Evolutionary conservation across 1,140 invertebrate genomes (phyloP), one percentile per base, ranked within the genome.

Genomic region (Bombyx mori): DNA sequence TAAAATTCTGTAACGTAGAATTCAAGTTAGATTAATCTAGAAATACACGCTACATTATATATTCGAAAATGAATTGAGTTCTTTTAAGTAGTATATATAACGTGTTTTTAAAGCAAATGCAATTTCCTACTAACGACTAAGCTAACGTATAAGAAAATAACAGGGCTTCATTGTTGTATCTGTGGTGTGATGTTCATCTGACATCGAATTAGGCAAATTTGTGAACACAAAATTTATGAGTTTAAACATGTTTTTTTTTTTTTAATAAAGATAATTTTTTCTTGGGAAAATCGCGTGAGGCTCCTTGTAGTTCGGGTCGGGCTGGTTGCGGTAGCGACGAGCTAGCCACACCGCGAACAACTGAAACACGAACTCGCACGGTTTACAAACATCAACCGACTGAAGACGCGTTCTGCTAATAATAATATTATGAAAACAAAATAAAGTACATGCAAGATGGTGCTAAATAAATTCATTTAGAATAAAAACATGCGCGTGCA

Each of bases 321-420:
- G 90, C 85, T 92, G 92, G 85, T 94, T 94, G 75, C 93, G 90
- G 77, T 93, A 94, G 67, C 89, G 90, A 79, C 91, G 89, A 57
- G 93, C 92, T 75, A 94, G 86, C 78, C 93, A 92, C 68, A 93
- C 91, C 76, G 93, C 93, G 73, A 94, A 90, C 70, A 95, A 89
- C 94, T 94, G 82, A 42, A 82, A 84, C 45, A 56, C 12, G 49
- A 46, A 56, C 43, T 48, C 7, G 12, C 35, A 56, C n/a, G 7
- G 46, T 49, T n/a, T 26, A 35, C 44, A n/a, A 54, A 54, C 26
- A 51, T 47, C 26, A 35, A 1, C 26, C 26, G 42, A 50, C 48
- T 8, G 3, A 7, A 9, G 50, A 35, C 42, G 5, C 42, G 8
- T 50, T 8, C 1, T 8, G 48, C 12, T 51, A 8, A 26, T 35